Base-by-base conservation (phyloP, 2,888 invertebrate species). In the Macrosoma leucophasiata region DNA sequence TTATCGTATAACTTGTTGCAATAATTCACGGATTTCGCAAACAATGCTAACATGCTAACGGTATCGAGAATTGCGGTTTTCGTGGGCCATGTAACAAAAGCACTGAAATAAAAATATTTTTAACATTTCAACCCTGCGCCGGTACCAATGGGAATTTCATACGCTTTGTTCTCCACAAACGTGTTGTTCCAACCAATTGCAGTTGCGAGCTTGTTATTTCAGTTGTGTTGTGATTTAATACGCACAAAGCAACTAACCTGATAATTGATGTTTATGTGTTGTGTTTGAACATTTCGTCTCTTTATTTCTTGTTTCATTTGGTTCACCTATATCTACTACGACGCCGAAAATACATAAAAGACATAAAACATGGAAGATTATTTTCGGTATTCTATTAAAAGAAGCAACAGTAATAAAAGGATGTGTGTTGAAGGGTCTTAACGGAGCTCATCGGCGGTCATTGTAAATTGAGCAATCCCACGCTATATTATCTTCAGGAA, bases 101-200 rank as follows among this genome's bases (percentile, higher is more conserved):
- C 32, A 35, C 28, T 19, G 17, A 33, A 43, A 41, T 41, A 39
- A 46, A 27, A 42, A 41, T 40, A 46, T 43, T n/a, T 41, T 39
- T 32, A 44, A 32, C 40, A 15, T 39, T 39, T 29, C 39, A 32
- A 33, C 36, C 36, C 38, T 20, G n/a, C 15, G 18, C 38, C 38
- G 27, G 33, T 39, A 41, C 33, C 45, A 35, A 46, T 36, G 43
- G 33, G 36, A 40, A 25, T 44, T 46, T 45, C 41, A 44, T 43
- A 46, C 46, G 46, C 44, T 48, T 45, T 46, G 46, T 48, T 43
- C 43, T 38, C 36, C 33, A 29, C 37, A 43, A 47, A 43, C 36
- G 39, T 36, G 36, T 33, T 31, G 36, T n/a, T n/a, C n/a, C 39
- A 43, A 44, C 43, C 37, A 41, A 44, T 43, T 41, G 36, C 33